Base-by-base conservation (phyloP, 2,888 invertebrate species). In the Megaustenia siamemsis region DNA sequence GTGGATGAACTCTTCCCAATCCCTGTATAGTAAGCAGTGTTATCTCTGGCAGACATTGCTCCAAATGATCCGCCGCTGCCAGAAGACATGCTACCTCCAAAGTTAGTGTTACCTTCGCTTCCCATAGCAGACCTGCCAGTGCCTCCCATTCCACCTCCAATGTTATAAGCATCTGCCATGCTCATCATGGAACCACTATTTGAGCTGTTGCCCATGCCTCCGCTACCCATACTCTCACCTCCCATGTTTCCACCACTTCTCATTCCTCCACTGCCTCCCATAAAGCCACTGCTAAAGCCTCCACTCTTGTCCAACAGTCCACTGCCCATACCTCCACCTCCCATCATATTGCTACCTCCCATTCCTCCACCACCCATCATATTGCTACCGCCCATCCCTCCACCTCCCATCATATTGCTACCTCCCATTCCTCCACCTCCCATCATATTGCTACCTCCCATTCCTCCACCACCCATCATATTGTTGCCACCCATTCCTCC, bases 71-170 rank as follows among this genome's bases (percentile, higher is more conserved):
- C 69, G 75, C 75, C 75, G 24, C 12, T 56, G 1, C 38, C 68
- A 15, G 68, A 38, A 12, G 21, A 35, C 35, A 66, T 28, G 38
- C 18, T 24, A 2, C 69, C 40, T 49, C 43, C 75, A 43, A 60
- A 69, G n/a, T 63, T 83, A n/a, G 21, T 38, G 15, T n/a, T 32
- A 10, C 38, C 40, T n/a, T 40, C 40, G 28, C 71, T n/a, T 28
- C 71, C 43, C 45, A 79, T 8, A 40, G 69, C 56, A 71, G 35
- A 35, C 56, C 77, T 77, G 53, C 38, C 12, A 40, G 82, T 73
- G 38, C 80, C 63, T 10, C 86, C 83, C 49, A 45, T 79, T 28
- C 79, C 73, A 79, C 69, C 43, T 12, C n/a, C 43, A 28, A n/a
- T 45, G n/a, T 24, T 63, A 38, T 32, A 63, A 8, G 40, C 21